Evolutionary conservation across 2,797 vertebrate species (phyloP).

Genomic region (Adrianichthys oophorus): DNA sequence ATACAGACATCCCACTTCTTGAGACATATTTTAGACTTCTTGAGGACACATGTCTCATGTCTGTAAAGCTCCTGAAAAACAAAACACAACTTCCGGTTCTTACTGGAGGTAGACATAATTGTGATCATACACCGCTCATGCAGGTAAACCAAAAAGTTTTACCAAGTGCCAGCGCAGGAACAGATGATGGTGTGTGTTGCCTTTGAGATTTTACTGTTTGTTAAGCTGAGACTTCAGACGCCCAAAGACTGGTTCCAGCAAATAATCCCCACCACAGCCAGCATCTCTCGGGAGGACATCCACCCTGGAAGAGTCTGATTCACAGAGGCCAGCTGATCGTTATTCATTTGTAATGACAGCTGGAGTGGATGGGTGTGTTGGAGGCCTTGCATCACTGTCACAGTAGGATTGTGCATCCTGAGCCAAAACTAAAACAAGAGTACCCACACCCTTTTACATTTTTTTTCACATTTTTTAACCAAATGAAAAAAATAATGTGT

Average conservation of each 20-base stretch:
- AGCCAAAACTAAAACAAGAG: constrained; percentile 25
- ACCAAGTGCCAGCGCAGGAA: constrained; percentile 38
- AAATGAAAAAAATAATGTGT: constrained; percentile 5
- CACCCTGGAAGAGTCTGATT: constrained; percentile 53
- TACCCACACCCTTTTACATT: constrained; percentile 52
- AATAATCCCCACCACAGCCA: constrained; percentile 56
- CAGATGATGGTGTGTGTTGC: constrained; percentile 39
- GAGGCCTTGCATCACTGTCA: constrained; percentile 62
- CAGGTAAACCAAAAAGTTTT: constrained; percentile 19
- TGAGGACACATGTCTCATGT: no score
- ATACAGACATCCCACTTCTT: no score
- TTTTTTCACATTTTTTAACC: constrained; percentile 29
- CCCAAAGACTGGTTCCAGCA: constrained; percentile 47
- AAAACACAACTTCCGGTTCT: no score
- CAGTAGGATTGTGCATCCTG: constrained; percentile 15
- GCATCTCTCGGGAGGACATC: constrained; percentile 36
- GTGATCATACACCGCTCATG: not conserved
- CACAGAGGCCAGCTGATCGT: constrained; percentile 59
- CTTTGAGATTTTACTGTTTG: constrained; percentile 36
- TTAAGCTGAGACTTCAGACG: constrained; percentile 36
- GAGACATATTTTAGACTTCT: no score
- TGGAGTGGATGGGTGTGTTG: constrained; percentile 55
- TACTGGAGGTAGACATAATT: no score
- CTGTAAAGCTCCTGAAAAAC: no score
- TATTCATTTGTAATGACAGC: constrained; percentile 65